A percentile compares a stretch with the other conserved stretches of the same genome.
phyloP scores from a whole-genome alignment of 2,888 invertebrate genomes.

The Anaspis maculata region DNA sequence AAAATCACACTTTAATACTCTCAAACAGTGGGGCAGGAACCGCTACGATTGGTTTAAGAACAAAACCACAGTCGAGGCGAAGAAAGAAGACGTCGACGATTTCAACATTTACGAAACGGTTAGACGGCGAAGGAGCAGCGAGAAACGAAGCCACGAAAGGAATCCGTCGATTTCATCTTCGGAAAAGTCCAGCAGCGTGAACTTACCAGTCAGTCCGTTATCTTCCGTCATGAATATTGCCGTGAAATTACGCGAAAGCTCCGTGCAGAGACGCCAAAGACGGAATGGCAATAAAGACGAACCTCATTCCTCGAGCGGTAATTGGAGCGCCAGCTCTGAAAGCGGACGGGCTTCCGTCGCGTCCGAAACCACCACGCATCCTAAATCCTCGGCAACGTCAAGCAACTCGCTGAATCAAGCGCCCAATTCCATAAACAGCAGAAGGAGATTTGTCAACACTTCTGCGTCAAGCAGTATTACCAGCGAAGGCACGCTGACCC shows the following conservation, averaged over 20 bases:
- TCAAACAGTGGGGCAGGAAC: constrained; percentile 80
- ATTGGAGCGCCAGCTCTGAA: constrained; percentile 91
- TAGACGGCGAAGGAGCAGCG: constrained; percentile 51
- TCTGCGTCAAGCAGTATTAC: constrained; percentile 78
- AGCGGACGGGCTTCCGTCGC: constrained; percentile 80
- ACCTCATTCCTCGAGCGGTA: constrained; percentile 83
- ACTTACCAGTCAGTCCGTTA: constrained; percentile 47
- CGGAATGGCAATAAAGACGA: constrained; percentile 67
- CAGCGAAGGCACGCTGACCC: constrained; percentile 77
- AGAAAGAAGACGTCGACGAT: constrained; percentile 48
- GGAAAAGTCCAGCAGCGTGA: constrained; percentile 59
- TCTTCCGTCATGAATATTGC: constrained; percentile 51
- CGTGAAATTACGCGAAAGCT: constrained; percentile 71
- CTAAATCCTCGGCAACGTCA: constrained; percentile 58
- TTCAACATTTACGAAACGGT: constrained; percentile 60
- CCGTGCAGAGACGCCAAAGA: constrained; percentile 61
- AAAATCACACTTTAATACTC: constrained; percentile 66
- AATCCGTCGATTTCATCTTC: constrained; percentile 66
- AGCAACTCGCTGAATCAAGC: constrained; percentile 62
- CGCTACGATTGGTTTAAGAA: constrained; percentile 68
- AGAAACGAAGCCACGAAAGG: constrained; percentile 64
- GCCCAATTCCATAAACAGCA: constrained; percentile 61
- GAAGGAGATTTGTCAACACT: constrained; percentile 54
- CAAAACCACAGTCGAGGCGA: constrained; percentile 51
- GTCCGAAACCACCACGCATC: constrained; percentile 69